Percentiles rank a stretch among this genome's conserved stretches.
These are phyloP conservation scores for Campoletis raptor DNA, from an alignment of 2,888 invertebrate species.

Conservation along the genomic window DNA sequence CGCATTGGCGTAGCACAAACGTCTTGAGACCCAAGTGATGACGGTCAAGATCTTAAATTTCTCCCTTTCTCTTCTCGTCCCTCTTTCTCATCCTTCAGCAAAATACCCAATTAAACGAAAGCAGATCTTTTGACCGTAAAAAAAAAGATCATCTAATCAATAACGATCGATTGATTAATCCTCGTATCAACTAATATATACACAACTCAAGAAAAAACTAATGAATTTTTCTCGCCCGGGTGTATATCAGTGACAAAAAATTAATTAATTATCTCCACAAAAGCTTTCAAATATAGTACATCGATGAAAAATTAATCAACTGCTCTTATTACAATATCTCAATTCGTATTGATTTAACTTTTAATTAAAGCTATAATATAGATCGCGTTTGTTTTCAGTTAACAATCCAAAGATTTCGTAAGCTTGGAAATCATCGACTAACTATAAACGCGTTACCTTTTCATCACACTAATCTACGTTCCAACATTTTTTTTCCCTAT, in stretches of 20 bases:
- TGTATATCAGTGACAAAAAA: too few species aligned
- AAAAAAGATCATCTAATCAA: background rate
- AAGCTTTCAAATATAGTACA: too few species aligned
- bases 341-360: background rate
- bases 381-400: background rate
- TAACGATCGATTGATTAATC: background rate
- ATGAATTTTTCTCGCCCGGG: too few species aligned
- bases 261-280: too few species aligned
- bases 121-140: background rate
- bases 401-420: background rate
- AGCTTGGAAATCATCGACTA: background rate
- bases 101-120: background rate
- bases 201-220: too few species aligned
- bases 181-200: background rate
- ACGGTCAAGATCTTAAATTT: slow-evolving; percentile 37
- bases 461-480: background rate
- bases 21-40: slow-evolving; percentile 44
- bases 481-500: too few species aligned
- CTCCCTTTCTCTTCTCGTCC: background rate
- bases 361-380: background rate
- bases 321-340: too few species aligned
- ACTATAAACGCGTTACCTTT: background rate
- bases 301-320: too few species aligned
- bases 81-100: background rate
- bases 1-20: slow-evolving; percentile 78